Percentiles rank a stretch among this genome's conserved stretches.
Evolutionary conservation across 2,797 vertebrate genomes (phyloP).

Genomic region (Eurystomus glaucurus): DNA sequence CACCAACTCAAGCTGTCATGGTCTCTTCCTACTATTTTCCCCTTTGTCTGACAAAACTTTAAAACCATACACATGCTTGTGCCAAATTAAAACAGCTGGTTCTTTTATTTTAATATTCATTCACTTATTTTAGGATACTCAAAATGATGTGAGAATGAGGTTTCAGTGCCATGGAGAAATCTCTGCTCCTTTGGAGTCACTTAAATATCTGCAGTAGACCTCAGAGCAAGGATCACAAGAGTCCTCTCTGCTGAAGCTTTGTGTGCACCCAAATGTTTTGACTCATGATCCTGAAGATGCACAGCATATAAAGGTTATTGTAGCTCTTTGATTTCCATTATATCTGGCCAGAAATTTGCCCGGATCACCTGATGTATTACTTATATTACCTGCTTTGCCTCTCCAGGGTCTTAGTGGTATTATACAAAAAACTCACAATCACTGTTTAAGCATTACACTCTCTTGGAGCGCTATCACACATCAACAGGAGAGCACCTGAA

Average conservation of each 20-base stretch:
- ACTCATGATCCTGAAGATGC: background rate
- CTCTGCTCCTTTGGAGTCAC: background rate
- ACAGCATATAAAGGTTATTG: background rate
- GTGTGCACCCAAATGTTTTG: background rate
- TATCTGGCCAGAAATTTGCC: background rate
- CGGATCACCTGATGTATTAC: background rate
- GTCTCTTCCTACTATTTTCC: background rate
- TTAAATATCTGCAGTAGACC: background rate
- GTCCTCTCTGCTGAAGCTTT: background rate
- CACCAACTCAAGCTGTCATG: background rate
- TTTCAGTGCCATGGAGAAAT: background rate
- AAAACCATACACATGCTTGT: background rate
- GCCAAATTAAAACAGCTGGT: background rate
- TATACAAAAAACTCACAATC: background rate
- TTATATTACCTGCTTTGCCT: background rate
- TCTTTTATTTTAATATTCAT: background rate
- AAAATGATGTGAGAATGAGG: background rate
- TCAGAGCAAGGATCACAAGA: background rate
- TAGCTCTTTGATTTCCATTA: background rate
- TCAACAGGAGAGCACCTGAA: no score
- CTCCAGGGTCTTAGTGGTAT: background rate
- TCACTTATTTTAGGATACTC: background rate
- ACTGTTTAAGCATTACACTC: background rate
- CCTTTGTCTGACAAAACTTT: background rate
- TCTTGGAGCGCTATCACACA: no score